Evolutionary conservation across 2,888 invertebrate genomes (phyloP), one percentile per base, ranked within the genome.

Genomic region (Polia nebulosa): DNA sequence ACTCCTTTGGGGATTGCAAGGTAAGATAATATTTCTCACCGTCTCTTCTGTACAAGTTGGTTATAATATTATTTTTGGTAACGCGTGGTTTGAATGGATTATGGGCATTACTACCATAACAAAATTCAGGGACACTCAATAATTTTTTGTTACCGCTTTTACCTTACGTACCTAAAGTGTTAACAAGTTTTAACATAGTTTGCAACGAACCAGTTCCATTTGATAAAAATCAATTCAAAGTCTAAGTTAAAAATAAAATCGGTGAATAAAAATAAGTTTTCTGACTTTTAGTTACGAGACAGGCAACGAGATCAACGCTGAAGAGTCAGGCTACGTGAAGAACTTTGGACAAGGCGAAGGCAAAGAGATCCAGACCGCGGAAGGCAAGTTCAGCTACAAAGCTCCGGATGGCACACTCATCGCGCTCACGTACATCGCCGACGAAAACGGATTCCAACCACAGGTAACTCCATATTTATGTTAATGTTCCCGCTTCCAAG

Each of bases 391-490:
- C 85, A 96, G 97, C 78, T 97, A 97, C 90, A 97, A 97, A 39
- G 96, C 97, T 1, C 97, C 97, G 3, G 97, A 97, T 77, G 97
- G 97, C 44, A 95, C 96, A 6, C 95, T 96, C 17, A 97, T 97
- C 76, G 88, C 96, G 1, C 93, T 97, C 17, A 94, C 96, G 13
- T 97, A 97, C 85, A 96, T 96, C 41, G 97, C 97, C n/a, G 97
- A 97, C 80, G 97, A 97, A 84, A 97, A 97, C 76, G 97, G 97
- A 51, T 97, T 97, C 90, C 97, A 96, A 83, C 96, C 97, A 13
- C 96, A 96, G 92, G 96, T 95, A 80, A 80, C 58, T 68, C 5
- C 58, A 69, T 27, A 51, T 58, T 51, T 66, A 76, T 64, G 70
- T 36, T 47, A 72, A 79, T 72, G n/a, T 0, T 58, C 11, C 17